Evolutionary conservation across 2,113 vertebrate genomes (phyloP).

Genomic region (Boulengeromyrus knoepffleri): DNA sequence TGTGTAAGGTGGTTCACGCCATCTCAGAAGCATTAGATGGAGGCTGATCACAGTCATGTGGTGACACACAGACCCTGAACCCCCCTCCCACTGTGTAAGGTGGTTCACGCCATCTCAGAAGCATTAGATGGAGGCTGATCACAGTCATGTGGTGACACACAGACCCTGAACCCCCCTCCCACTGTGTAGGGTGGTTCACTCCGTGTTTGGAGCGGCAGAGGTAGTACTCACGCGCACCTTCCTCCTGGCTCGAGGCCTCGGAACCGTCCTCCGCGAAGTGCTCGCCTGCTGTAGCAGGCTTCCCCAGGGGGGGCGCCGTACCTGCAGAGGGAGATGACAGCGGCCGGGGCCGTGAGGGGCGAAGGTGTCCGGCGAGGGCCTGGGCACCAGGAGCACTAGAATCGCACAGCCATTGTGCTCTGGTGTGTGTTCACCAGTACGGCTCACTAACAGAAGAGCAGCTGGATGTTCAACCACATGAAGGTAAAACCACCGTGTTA

Average conservation of each 20-base stretch:
- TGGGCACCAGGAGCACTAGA: neutral
- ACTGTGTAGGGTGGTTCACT: neutral
- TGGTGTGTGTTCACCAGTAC: neutral
- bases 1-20: neutral
- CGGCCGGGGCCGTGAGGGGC: neutral
- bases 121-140: neutral
- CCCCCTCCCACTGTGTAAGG: no score
- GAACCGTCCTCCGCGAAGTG: conserved; percentile 76
- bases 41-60: neutral
- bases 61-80: neutral
- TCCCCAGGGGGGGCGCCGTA: neutral
- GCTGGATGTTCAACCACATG: neutral
- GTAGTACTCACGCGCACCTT: conserved; percentile 59
- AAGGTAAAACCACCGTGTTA: neutral
- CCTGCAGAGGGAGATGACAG: neutral
- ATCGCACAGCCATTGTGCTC: neutral
- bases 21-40: neutral
- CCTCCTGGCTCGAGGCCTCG: conserved; percentile 90
- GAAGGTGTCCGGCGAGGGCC: neutral
- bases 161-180: neutral
- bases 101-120: neutral
- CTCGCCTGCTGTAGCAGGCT: conserved; percentile 51
- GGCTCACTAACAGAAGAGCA: neutral
- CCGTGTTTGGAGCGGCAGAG: neutral
- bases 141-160: neutral